Evolutionary conservation across 1,140 invertebrate species (phyloP).

Genomic region (Zaprionus taronus): DNA sequence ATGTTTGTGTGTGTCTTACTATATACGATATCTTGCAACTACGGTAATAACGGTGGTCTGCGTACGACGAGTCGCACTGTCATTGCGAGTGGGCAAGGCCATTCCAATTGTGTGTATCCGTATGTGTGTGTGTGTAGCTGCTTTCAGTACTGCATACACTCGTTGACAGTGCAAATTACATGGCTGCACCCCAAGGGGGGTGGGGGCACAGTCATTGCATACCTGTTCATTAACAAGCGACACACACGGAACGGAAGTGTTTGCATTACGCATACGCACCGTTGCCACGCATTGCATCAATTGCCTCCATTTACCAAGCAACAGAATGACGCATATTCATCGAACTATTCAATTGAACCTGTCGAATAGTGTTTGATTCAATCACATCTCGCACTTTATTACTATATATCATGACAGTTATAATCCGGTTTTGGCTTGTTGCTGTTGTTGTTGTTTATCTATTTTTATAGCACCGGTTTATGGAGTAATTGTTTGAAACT

Average conservation of each 20-base stretch:
- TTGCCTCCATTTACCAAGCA: neutral
- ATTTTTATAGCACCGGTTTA: conserved; percentile 6
- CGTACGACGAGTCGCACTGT: conserved; percentile 44
- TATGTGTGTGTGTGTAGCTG: conserved; percentile 8
- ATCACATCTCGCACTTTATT: neutral
- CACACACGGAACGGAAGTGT: conserved; percentile 32
- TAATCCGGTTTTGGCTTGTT: neutral
- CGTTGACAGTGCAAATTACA: conserved; percentile 29
- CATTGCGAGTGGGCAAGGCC: conserved; percentile 67
- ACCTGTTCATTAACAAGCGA: conserved; percentile 36
- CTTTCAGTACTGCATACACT: conserved; percentile 27
- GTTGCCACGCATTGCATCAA: conserved; percentile 17
- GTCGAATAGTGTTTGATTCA: neutral
- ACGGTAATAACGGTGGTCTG: conserved; percentile 56
- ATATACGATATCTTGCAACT: conserved; percentile 20
- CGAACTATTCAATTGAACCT: neutral
- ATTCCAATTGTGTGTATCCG: conserved; percentile 30
- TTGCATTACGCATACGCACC: conserved; percentile 63
- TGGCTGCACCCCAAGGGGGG: neutral
- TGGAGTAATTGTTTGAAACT: neutral
- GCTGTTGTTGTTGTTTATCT: neutral
- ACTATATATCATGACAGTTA: neutral
- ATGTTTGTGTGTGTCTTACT: neutral
- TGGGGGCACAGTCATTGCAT: neutral
- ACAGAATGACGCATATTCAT: neutral